Conservation (phyloP, 2,797 vertebrate species). For the Aldrovandia affinis region DNA sequence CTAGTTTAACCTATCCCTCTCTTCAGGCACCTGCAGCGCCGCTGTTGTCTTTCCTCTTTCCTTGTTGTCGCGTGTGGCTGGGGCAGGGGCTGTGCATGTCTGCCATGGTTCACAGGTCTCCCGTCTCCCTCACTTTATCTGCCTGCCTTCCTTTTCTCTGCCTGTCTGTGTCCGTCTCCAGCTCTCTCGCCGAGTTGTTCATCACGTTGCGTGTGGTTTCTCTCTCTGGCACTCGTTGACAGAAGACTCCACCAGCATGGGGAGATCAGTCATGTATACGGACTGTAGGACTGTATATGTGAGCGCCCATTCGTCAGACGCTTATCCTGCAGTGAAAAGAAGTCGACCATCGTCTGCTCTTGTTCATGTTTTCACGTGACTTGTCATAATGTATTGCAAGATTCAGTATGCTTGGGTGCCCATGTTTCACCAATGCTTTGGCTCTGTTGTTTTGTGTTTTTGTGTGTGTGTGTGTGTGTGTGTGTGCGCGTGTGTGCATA, state of each 20-base stretch:
- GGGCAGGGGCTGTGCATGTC: neutral
- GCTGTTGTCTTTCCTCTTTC: neutral
- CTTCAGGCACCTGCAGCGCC: slow-evolving; percentile 7
- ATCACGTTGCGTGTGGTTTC: slow-evolving; percentile 37
- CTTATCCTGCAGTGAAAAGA: slow-evolving; percentile 53
- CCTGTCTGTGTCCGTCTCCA: neutral
- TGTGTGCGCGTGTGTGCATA: neutral
- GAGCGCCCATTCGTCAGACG: slow-evolving; percentile 52
- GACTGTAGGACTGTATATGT: slow-evolving; percentile 44
- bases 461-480: neutral
- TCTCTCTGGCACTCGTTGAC: slow-evolving; percentile 22
- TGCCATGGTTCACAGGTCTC: slow-evolving; percentile 16
- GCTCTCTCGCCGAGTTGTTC: neutral
- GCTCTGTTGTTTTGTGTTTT: neutral
- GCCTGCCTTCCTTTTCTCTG: neutral
- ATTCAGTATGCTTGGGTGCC: neutral
- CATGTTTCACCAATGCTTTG: neutral
- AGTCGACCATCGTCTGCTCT: slow-evolving; percentile 1
- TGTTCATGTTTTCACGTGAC: slow-evolving; percentile 14
- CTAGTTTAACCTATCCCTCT: neutral
- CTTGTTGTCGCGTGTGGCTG: neutral
- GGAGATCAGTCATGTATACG: slow-evolving; percentile 22
- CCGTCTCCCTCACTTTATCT: neutral
- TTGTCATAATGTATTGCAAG: neutral
- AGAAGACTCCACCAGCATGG: slow-evolving; percentile 18